Percentiles rank a stretch among this genome's conserved stretches.
Conservation (phyloP, 2,113 vertebrate genomes). For the Leucoraja erinaceus region DNA sequence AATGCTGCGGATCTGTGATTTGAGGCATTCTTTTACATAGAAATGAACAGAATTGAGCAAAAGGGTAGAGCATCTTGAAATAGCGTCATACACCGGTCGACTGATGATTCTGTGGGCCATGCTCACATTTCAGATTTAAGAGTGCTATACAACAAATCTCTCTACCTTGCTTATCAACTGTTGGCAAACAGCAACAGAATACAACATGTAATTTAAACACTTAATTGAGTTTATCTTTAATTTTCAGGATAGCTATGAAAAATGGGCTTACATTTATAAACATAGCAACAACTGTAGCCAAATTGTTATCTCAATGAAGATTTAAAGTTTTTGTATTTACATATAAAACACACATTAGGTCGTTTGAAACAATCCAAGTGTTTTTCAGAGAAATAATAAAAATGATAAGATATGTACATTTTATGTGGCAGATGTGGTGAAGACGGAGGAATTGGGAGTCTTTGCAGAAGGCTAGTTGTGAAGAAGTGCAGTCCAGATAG, state of each 20-base stretch:
- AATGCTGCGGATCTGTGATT: too few relatives aligned
- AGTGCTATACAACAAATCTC: background rate
- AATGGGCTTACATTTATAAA: background rate
- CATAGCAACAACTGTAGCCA: background rate
- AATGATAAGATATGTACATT: background rate
- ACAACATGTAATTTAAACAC: background rate
- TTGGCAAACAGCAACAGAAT: background rate
- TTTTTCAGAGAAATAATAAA: background rate
- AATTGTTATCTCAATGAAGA: background rate
- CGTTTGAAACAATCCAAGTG: background rate
- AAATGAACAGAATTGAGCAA: background rate
- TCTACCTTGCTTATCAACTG: background rate
- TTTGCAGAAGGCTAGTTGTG: too few relatives aligned
- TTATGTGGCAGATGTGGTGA: background rate
- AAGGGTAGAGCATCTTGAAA: background rate
- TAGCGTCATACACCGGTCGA: background rate
- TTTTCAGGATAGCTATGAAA: background rate
- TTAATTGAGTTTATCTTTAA: background rate
- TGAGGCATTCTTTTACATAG: background rate
- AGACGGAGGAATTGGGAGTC: too few relatives aligned
- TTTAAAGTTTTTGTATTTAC: background rate
- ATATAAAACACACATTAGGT: background rate
- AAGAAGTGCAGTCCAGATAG: too few relatives aligned
- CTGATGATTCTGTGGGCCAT: background rate
- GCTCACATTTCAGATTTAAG: background rate